Conservation (phyloP, 2,113 vertebrate genomes). For the Bombycilla garrulus region DNA sequence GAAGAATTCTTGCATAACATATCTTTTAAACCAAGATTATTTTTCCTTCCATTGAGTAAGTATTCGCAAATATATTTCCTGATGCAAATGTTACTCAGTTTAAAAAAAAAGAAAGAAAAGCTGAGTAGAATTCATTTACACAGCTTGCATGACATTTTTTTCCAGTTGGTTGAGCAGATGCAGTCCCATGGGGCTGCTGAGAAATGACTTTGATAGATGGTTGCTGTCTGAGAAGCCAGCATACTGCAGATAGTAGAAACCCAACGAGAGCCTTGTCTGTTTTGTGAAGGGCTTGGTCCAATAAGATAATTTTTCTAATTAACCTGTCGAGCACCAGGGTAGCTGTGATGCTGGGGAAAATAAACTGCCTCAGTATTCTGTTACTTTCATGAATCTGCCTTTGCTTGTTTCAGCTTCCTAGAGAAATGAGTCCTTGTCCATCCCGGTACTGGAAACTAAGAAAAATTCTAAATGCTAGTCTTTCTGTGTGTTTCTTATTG, state of each 20-base stretch:
- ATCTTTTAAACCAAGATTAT: neutral
- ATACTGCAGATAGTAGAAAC: conserved; percentile 80
- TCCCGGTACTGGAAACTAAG: conserved; percentile 3
- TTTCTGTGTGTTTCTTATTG: neutral
- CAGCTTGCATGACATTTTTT: conserved; percentile 74
- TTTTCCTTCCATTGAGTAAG: neutral
- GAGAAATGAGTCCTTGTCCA: conserved; percentile 10
- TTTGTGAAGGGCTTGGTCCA: conserved; percentile 78
- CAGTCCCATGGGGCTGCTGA: conserved; percentile 68
- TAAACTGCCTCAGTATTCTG: conserved; percentile 64
- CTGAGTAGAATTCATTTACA: conserved; percentile 70
- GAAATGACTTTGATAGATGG: conserved; percentile 83
- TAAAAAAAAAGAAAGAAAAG: neutral
- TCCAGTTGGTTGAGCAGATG: conserved; percentile 81
- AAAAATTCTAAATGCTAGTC: neutral
- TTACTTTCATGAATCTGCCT: neutral
- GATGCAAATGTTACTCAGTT: neutral
- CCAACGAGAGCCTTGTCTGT: conserved; percentile 75
- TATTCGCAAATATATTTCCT: conserved; percentile 8
- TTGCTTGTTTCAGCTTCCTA: conserved; percentile 17
- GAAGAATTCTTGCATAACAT: neutral
- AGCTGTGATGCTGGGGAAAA: conserved; percentile 67
- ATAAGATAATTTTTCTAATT: conserved; percentile 96
- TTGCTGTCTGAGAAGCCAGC: conserved; percentile 75
- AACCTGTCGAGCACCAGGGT: conserved; percentile 81